Percentiles rank a stretch among this genome's conserved stretches.
Evolutionary conservation across 2,888 invertebrate genomes (phyloP).

Genomic region (Stenodema calcarata): DNA sequence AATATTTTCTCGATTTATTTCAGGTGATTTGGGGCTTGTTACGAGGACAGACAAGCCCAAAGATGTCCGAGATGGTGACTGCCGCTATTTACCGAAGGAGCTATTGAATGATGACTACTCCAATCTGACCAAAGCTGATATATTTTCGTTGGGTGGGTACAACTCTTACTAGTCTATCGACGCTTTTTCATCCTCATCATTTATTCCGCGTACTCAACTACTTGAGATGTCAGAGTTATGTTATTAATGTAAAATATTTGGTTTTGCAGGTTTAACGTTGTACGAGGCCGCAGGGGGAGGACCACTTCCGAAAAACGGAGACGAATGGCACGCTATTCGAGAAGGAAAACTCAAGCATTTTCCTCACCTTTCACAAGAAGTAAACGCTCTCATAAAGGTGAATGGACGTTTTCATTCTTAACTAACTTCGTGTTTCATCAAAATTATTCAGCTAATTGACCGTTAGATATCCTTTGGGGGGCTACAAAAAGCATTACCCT

Average conservation of each 20-base stretch:
- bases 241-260: background rate
- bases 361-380: constrained; percentile 71
- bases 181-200: no score
- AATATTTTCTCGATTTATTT: background rate
- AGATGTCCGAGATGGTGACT: constrained; percentile 88
- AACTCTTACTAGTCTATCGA: background rate
- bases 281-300: constrained; percentile 81
- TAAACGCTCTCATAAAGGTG: constrained; percentile 76
- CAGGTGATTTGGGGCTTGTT: constrained; percentile 91
- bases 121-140: constrained; percentile 85
- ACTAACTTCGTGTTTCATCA: no score
- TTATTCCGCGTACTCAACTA: no score
- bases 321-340: constrained; percentile 82
- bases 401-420: constrained; percentile 28
- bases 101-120: constrained; percentile 82
- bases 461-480: no score
- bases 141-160: constrained; percentile 81
- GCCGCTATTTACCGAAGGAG: constrained; percentile 86
- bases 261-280: constrained; percentile 69
- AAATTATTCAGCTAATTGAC: no score
- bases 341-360: constrained; percentile 75
- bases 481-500: no score
- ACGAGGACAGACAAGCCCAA: constrained; percentile 80
- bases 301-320: constrained; percentile 87
- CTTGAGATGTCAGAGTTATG: no score